Evolutionary conservation across 2,113 vertebrate species (phyloP), one percentile per base, ranked within the genome.

Genomic region (Plecotus auritus): DNA sequence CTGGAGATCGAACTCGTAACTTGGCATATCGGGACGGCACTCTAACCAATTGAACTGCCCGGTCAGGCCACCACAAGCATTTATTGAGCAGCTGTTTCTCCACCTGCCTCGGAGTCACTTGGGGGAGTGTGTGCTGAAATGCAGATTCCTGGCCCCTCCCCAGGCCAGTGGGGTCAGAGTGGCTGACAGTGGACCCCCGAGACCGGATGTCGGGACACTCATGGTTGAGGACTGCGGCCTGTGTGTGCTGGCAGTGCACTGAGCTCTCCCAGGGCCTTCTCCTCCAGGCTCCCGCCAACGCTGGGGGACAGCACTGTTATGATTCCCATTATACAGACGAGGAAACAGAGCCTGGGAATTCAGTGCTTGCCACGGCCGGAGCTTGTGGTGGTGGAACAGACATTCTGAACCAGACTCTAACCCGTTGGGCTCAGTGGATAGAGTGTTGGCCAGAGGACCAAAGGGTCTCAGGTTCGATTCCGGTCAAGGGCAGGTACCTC

Each of bases 141-240:
- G 67, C 30, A 80, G 83, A 73, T 78, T 83, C 32, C 73, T 66
- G 84, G 37, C 47, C 35, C 66, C 32, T 2, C 22, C 61, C 30
- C 32, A 49, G 73, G 69, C 45, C 0, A 5, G 8, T 18, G 49
- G 84, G 73, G 47, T 16, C 77, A 47, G 87, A 42, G 32, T 59
- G 26, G 66, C 76, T 84, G 70, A 40, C 12, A 3, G 1, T 4
- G 47, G 88, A n/a, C 13, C 26, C 32, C 10, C 0, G 16, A n/a
- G 59, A 78, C 30, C 49, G 66, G 5, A 3, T 4, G 4, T 37
- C 7, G 40, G 42, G 32, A 35, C 12, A 1, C 11, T 47, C 16
- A 7, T 0, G 4, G n/a, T 0, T 13, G 32, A 42, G 47, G 51
- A 8, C 32, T 17, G 8, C 2, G 1, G 37, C 3, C 17, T 30